Conservation (phyloP, 2,888 invertebrate genomes). For the Drosophila dives region DNA sequence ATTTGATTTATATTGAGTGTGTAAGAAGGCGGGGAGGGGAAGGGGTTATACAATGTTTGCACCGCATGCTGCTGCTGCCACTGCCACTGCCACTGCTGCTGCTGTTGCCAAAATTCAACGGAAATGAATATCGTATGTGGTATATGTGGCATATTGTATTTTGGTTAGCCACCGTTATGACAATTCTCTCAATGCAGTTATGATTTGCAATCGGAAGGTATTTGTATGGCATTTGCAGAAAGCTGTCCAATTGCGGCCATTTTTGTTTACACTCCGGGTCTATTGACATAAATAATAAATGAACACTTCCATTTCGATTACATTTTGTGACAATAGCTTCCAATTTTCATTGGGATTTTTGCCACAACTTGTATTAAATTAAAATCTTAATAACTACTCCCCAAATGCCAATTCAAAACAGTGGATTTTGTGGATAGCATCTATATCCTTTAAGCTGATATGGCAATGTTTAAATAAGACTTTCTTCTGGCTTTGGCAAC, state of each 20-base stretch:
- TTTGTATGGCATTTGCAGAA: slow-evolving; percentile 59
- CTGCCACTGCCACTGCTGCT: slow-evolving; percentile 24
- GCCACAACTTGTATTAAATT: slow-evolving; percentile 21
- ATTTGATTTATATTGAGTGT: slow-evolving; percentile 67
- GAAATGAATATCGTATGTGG: slow-evolving; percentile 77
- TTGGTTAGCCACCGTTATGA: slow-evolving; percentile 76
- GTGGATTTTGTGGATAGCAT: slow-evolving; percentile 12
- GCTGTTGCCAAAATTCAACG: slow-evolving; percentile 73
- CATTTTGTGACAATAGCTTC: slow-evolving; percentile 4
- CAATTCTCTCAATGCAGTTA: slow-evolving; percentile 36
- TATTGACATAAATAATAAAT: slow-evolving; percentile 29
- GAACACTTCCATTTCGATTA: slow-evolving; percentile 29
- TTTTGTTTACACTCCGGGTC: slow-evolving; percentile 24
- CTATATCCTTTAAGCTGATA: slow-evolving; percentile 14
- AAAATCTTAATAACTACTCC: slow-evolving; percentile 9
- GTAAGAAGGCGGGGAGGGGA: not conserved
- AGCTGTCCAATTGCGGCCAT: slow-evolving; percentile 58
- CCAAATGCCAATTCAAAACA: not conserved
- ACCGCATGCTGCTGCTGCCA: slow-evolving; percentile 49
- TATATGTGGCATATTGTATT: slow-evolving; percentile 75
- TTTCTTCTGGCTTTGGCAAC: slow-evolving; percentile 22
- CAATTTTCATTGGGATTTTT: not conserved
- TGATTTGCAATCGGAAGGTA: slow-evolving; percentile 61
- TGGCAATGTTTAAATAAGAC: slow-evolving; percentile 46
- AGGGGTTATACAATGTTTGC: slow-evolving; percentile 27